Base-by-base conservation (phyloP, 2,797 vertebrate species). In the Poeciliopsis turneri region DNA sequence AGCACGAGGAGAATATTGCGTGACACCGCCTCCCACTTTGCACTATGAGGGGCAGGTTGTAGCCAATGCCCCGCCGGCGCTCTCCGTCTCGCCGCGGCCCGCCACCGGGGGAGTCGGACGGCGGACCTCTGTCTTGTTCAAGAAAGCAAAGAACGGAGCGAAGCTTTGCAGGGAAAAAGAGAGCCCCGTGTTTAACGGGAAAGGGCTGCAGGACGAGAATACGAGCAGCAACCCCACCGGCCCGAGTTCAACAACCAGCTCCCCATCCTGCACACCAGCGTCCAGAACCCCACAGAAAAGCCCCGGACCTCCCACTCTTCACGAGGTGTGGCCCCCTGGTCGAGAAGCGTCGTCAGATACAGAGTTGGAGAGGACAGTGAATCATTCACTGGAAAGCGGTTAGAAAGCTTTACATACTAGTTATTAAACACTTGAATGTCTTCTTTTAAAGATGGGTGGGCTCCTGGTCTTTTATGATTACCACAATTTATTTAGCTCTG, bases 61-160 rank as follows among this genome's bases (percentile, higher is more conserved):
- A 88, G 88, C 83, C 13, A 97, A 97, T 15, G 96, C 97, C 20
- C 81, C 97, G 59, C 91, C 95, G 13, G 82, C 83, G 51, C 94
- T 90, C 39, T 80, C 84, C 61, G 75, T 91, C 0, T 78, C 93
- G 23, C 93, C 88, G 1, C 93, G 86, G 30, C 92, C 95, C n/a
- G 53, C 91, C 2, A 92, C 94, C 2, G 94, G 94, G 0, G 96
- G 96, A 0, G 97, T 98, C 36, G 97, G 98, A 57, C 95, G 97
- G 49, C 95, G 97, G 70, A 98, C 97, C 0, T 97, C 98, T 1
- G 92, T 98, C 25, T 96, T 98, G 47, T 98, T 98, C 88, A 98
- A 95, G 91, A 99, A 99, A 90, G 97, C 97, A 51, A 98, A 97
- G 93, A 99, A 98, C 0, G 97, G 97, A 51, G 94, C 95, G 25